Conservation (phyloP, 2,888 invertebrate species). For the Thecophora atra region DNA sequence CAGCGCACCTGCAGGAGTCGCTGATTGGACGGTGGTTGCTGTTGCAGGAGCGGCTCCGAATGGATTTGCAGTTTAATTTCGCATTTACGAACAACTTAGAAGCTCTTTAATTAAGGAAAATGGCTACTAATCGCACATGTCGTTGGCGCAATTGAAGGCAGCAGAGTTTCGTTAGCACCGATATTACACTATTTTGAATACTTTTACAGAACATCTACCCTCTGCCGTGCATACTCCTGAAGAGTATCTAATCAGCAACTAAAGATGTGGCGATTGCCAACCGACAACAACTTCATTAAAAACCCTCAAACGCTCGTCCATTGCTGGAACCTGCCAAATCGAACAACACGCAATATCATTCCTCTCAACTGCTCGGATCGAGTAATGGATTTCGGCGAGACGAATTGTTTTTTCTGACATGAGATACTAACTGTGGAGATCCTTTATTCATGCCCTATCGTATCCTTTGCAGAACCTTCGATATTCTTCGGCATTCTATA, state of each 20-base stretch:
- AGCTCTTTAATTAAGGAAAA: slow-evolving; percentile 46
- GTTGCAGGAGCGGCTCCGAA: not conserved
- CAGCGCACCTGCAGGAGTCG: slow-evolving; percentile 12
- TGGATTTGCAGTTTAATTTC: not conserved
- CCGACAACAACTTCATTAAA: slow-evolving; percentile 50
- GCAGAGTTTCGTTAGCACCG: too few relatives aligned
- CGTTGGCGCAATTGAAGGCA: not conserved
- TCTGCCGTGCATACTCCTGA: too few relatives aligned
- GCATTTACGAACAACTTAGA: slow-evolving; percentile 36
- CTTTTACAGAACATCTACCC: too few relatives aligned
- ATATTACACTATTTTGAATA: too few relatives aligned
- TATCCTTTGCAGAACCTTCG: not conserved
- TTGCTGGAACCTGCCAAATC: too few relatives aligned
- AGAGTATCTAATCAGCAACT: slow-evolving; percentile 7
- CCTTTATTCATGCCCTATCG: too few relatives aligned
- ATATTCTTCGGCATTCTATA: too few relatives aligned
- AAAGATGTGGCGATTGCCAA: slow-evolving; percentile 47
- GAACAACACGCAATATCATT: too few relatives aligned
- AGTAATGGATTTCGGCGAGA: too few relatives aligned
- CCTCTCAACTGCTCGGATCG: too few relatives aligned
- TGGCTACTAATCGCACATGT: slow-evolving; percentile 16
- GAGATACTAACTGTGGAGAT: not conserved
- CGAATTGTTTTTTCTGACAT: slow-evolving; percentile 20
- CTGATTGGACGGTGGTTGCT: not conserved
- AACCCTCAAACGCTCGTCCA: too few relatives aligned